A percentile compares a stretch with the other conserved stretches of the same genome.
These are phyloP conservation scores for Callocephalon fimbriatum DNA, from an alignment of 2,113 vertebrate species.

Conservation along the genomic window DNA sequence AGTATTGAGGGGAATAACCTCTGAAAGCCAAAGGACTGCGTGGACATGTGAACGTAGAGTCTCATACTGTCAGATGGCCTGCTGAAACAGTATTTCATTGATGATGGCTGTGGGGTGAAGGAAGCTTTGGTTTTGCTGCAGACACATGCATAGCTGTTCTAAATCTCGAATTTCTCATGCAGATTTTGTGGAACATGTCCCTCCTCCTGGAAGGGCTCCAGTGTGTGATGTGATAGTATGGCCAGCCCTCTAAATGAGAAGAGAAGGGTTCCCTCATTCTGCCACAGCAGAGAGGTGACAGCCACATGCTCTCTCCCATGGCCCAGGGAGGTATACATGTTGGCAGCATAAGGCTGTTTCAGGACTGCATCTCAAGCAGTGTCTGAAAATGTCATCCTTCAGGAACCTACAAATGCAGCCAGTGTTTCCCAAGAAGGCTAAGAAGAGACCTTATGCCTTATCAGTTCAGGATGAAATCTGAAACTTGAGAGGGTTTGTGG, in stretches of 20 bases:
- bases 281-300: constrained; percentile 19
- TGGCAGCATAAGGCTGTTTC: background rate
- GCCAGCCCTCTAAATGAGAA: background rate
- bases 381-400: background rate
- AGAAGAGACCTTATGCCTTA: background rate
- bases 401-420: background rate
- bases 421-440: background rate
- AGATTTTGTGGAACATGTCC: background rate
- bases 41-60: background rate
- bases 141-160: background rate
- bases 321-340: background rate
- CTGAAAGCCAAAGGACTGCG: background rate
- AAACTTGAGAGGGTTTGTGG: background rate
- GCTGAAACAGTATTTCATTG: background rate
- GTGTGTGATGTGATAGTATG: background rate
- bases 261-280: constrained; percentile 25
- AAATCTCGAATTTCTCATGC: background rate
- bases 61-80: background rate
- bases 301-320: background rate
- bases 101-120: background rate
- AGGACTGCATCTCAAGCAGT: background rate
- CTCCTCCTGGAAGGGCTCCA: constrained; percentile 11
- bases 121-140: background rate
- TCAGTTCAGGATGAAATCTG: background rate
- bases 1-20: background rate